Evolutionary conservation across 30 jellyfish, hydroid and myxozoan genomes (phyloP), one percentile per base, ranked within the genome.

Genomic region (Phacellophora camtschatica): DNA sequence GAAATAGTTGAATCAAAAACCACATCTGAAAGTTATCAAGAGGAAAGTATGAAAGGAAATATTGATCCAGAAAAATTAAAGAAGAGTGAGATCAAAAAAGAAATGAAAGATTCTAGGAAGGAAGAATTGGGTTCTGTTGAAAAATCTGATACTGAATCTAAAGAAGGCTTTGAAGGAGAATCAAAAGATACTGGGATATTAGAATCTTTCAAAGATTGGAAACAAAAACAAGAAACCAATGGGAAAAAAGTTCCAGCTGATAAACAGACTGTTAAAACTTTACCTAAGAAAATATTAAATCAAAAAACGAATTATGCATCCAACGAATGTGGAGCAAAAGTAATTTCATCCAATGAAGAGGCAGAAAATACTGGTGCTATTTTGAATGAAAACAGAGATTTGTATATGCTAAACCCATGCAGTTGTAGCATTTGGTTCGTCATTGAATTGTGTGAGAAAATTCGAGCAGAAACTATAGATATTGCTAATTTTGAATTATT

Each of bases 311-410:
- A 94, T 76, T 94, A 94, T 83, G 99, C 99, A 0, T 87, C 99
- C 1, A 55, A 49, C 45, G 99, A 94, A 31, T 94, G 99, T 58
- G 97, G 99, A 5, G 99, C 99, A 2, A 94, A 94, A 55, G 97
- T 94, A 42, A 90, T 88, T 24, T 80, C 99, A 1, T 74, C 97
- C 1, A 94, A 94, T 55, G 62, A 61, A 4, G 97, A 86, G 50
- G 96, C 97, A 15, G 69, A 81, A n/a, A 81, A 81, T 45, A 36
- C 71, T 29, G 93, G 68, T 29, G 95, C 99, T 0, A 70, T 94
- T 6, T 74, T 94, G 35, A 94, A 77, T 62, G 99, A 94, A 61
- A 95, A 94, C 74, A 88, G 92, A 75, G 99, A 94, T 64, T 29
- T 72, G 46, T 94, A 94, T 82, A 94, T 94, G 99, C 76, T 94